phyloP scores from a whole-genome alignment of 2,888 invertebrate species.

The Andrena fulva region DNA sequence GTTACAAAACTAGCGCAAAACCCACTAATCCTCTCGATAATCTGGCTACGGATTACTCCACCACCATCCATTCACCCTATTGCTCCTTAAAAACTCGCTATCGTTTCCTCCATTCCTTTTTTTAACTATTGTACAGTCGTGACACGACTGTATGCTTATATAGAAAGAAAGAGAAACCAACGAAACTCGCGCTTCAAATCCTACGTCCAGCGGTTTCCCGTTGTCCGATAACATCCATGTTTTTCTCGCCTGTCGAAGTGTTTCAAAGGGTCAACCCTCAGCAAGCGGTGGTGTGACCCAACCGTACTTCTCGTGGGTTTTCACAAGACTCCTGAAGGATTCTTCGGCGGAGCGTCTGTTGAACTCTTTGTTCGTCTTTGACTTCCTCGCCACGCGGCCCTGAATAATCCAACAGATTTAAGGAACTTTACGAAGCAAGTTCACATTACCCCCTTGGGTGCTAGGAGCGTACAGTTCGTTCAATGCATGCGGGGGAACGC shows the following conservation, averaged over 20 bases:
- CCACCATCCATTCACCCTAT: not conserved
- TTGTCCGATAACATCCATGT: not conserved
- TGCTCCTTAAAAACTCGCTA: not conserved
- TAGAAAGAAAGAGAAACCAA: slow-evolving; percentile 3
- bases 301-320: slow-evolving; percentile 96
- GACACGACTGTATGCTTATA: not conserved
- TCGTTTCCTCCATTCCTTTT: not conserved
- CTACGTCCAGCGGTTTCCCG: not conserved
- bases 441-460: too few relatives aligned
- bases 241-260: not conserved
- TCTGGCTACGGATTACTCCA: not conserved
- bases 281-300: slow-evolving; percentile 95
- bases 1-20: not conserved
- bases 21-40: not conserved
- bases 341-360: slow-evolving; percentile 93
- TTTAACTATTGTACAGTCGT: not conserved
- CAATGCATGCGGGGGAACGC: too few relatives aligned
- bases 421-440: too few relatives aligned
- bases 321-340: slow-evolving; percentile 94
- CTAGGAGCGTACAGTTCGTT: too few relatives aligned
- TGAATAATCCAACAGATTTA: slow-evolving; percentile 58
- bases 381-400: slow-evolving; percentile 92
- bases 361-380: slow-evolving; percentile 92
- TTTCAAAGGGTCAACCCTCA: slow-evolving; percentile 89
- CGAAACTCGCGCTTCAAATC: slow-evolving; percentile 2